These are phyloP conservation scores for Menidia beryllina DNA, from an alignment of 2,113 vertebrate genomes.

Conservation along the genomic window DNA sequence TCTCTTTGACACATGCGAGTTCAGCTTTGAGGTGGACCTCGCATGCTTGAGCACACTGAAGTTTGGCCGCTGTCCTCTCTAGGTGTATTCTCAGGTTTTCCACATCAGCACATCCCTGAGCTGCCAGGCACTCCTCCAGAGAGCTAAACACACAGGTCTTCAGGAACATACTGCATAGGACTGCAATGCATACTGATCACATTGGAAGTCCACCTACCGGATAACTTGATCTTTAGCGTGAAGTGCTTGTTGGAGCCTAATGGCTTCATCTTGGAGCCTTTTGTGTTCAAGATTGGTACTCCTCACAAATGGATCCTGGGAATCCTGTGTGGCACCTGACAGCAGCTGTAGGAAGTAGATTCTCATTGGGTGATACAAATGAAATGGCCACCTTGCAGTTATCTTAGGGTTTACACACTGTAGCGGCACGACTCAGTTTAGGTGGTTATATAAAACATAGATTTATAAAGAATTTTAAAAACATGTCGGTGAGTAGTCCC, in stretches of 20 bases:
- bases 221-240: slow-evolving; percentile 81
- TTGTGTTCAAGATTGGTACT: slow-evolving; percentile 81
- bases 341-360: slow-evolving; percentile 73
- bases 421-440: no score
- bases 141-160: slow-evolving; percentile 70
- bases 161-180: background rate
- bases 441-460: no score
- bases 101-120: slow-evolving; percentile 60
- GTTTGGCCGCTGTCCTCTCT: slow-evolving; percentile 73
- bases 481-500: no score
- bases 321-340: slow-evolving; percentile 80
- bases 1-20: slow-evolving; percentile 84
- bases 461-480: no score
- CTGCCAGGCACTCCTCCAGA: slow-evolving; percentile 81
- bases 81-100: slow-evolving; percentile 74
- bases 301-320: slow-evolving; percentile 82
- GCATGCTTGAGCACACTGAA: slow-evolving; percentile 82
- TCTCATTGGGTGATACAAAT: background rate
- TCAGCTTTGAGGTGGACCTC: slow-evolving; percentile 86
- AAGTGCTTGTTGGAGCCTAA: slow-evolving; percentile 76
- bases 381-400: no score
- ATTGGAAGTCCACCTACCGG: slow-evolving; percentile 74
- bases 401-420: no score
- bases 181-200: background rate
- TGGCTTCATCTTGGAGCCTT: slow-evolving; percentile 81